Evolutionary conservation across 2,888 invertebrate genomes (phyloP).

Genomic region (Eupithecia abbreviata): DNA sequence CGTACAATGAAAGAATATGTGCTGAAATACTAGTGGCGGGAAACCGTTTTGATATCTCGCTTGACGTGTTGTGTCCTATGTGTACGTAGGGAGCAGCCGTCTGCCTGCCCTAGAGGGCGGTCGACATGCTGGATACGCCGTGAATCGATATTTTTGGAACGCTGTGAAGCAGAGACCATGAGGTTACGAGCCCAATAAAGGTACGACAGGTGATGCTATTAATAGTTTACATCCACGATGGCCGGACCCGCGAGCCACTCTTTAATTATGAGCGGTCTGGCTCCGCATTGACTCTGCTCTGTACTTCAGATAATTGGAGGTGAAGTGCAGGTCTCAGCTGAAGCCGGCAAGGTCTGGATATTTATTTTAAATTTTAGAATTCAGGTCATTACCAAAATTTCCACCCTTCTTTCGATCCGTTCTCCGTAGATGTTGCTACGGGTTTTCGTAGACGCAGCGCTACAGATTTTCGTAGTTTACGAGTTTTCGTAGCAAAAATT

Average conservation of each 20-base stretch:
- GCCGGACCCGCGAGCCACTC: constrained; percentile 38
- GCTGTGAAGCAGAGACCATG: constrained; percentile 78
- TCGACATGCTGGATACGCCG: constrained; percentile 82
- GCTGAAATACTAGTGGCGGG: constrained; percentile 82
- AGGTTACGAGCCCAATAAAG: constrained; percentile 78
- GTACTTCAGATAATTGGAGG: constrained; percentile 44
- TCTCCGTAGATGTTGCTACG: constrained; percentile 7
- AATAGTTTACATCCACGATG: constrained; percentile 53
- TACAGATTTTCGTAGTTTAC: constrained; percentile 13
- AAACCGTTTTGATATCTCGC: constrained; percentile 82
- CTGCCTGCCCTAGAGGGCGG: constrained; percentile 82
- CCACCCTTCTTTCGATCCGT: background rate
- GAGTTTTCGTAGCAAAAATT: background rate
- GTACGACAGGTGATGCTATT: constrained; percentile 73
- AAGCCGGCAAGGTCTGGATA: constrained; percentile 12
- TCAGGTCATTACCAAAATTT: background rate
- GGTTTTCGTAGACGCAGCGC: constrained; percentile 14
- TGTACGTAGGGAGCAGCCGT: constrained; percentile 80
- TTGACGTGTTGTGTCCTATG: constrained; percentile 83
- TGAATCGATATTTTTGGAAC: constrained; percentile 84
- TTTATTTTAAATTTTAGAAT: background rate
- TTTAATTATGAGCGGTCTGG: constrained; percentile 41
- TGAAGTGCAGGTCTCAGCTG: constrained; percentile 35
- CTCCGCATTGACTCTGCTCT: constrained; percentile 59
- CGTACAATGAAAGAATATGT: constrained; percentile 60